These are phyloP conservation scores for Cepaea hortensis DNA, from an alignment of 2,888 invertebrate genomes.

Conservation along the genomic window DNA sequence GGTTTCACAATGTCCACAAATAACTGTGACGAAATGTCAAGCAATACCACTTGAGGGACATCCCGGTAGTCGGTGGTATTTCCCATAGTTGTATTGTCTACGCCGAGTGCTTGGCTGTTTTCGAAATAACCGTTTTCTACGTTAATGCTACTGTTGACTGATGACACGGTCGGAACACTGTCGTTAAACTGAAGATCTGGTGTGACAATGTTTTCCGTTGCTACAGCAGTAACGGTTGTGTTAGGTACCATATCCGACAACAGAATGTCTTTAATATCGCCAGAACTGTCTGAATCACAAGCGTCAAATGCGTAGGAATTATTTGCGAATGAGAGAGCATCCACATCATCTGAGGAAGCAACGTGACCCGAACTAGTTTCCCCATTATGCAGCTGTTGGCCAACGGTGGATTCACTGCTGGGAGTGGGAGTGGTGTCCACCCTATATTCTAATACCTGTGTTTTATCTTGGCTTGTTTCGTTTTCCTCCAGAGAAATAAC, in stretches of 20 bases:
- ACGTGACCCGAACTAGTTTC: background rate
- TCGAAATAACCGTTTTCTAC: background rate
- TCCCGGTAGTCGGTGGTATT: slow-evolving; percentile 5
- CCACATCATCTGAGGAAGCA: background rate
- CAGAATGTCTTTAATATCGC: background rate
- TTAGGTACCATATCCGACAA: background rate
- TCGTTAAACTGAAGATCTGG: background rate
- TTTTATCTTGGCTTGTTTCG: no score
- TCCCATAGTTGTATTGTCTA: background rate
- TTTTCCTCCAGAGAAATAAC: no score
- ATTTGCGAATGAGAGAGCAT: background rate
- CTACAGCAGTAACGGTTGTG: background rate
- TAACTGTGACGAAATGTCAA: slow-evolving; percentile 4
- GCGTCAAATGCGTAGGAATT: background rate
- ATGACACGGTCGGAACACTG: background rate
- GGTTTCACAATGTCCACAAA: background rate
- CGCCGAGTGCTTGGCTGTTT: background rate
- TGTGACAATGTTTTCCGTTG: background rate
- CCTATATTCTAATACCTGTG: no score
- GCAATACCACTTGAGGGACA: slow-evolving; percentile 8
- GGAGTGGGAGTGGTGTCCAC: no score
- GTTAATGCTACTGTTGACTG: background rate
- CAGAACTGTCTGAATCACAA: background rate
- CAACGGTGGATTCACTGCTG: background rate
- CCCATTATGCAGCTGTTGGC: background rate